phyloP scores from a whole-genome alignment of 2,888 invertebrate genomes.

The Creontiades dilutus region DNA sequence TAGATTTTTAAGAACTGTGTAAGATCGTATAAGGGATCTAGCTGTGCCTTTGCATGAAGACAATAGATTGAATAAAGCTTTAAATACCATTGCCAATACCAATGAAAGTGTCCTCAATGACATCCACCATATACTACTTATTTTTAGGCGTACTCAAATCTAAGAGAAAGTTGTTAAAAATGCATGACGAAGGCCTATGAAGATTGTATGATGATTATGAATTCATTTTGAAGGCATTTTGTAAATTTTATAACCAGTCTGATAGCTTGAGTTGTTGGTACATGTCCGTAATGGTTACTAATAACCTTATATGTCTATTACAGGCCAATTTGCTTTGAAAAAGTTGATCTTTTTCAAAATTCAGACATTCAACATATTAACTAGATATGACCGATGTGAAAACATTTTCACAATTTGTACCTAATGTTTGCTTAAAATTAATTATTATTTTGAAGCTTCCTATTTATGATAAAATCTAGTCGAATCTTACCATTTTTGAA shows the following conservation, averaged over 20 bases:
- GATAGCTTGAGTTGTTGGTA: slow-evolving; percentile 28
- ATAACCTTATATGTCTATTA: background rate
- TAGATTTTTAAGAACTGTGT: slow-evolving; percentile 73
- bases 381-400: background rate
- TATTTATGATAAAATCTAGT: background rate
- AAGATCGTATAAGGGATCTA: slow-evolving; percentile 74
- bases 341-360: background rate
- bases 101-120: slow-evolving; percentile 69
- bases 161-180: slow-evolving; percentile 32
- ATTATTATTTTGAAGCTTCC: background rate
- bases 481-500: slow-evolving; percentile 8
- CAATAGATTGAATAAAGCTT: slow-evolving; percentile 75
- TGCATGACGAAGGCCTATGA: slow-evolving; percentile 63
- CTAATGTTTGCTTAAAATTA: background rate
- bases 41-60: slow-evolving; percentile 75
- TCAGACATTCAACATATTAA: background rate
- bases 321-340: background rate
- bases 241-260: background rate
- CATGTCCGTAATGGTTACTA: background rate
- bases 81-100: slow-evolving; percentile 73
- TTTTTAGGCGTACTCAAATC: slow-evolving; percentile 59
- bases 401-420: background rate
- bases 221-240: slow-evolving; percentile 31
- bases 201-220: background rate
- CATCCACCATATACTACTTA: slow-evolving; percentile 55